phyloP scores from a whole-genome alignment of 2,797 vertebrate genomes.

The Buceros bicornis region DNA sequence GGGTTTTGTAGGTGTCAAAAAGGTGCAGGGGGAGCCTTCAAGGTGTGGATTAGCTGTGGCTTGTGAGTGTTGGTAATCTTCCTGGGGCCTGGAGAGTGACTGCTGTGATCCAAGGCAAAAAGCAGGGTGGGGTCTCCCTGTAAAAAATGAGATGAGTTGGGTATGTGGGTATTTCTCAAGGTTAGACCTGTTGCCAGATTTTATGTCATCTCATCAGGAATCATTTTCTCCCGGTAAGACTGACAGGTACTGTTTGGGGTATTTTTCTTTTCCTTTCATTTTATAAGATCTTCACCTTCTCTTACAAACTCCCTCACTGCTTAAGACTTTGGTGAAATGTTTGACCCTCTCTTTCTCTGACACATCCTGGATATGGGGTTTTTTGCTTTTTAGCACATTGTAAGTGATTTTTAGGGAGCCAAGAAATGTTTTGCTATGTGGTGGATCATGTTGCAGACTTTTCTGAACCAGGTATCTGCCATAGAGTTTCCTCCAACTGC shows the following conservation, averaged over 20 bases:
- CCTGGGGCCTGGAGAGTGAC: not conserved
- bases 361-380: not conserved
- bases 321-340: not conserved
- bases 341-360: not conserved
- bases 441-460: not conserved
- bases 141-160: not conserved
- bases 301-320: not conserved
- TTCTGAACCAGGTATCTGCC: not conserved
- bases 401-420: not conserved
- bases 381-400: not conserved
- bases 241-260: accelerated
- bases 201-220: not conserved
- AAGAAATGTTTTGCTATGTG: not conserved
- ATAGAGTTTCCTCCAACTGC: not conserved
- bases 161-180: not conserved
- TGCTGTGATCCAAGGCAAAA: not conserved
- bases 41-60: not conserved
- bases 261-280: not conserved
- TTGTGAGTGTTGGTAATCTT: not conserved
- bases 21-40: not conserved
- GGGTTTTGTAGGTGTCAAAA: not conserved
- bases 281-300: not conserved
- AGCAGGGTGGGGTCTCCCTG: not conserved
- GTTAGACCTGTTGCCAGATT: not conserved
- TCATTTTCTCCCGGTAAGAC: not conserved